Base-by-base conservation (phyloP, 2,888 invertebrate species). In the Drosophila lacicola region DNA sequence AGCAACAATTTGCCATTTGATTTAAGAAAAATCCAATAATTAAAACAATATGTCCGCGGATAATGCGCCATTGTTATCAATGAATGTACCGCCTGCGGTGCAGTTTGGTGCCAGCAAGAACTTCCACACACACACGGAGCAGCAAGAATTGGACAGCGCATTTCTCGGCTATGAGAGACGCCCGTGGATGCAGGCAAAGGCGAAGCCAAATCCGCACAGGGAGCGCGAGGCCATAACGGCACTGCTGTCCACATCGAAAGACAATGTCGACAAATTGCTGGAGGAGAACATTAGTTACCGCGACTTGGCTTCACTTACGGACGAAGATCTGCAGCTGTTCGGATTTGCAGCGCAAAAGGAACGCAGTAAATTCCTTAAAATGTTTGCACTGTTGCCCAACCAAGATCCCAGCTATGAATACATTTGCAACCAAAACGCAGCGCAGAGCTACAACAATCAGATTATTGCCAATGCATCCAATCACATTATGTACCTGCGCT, bases 401-500 rank as follows among this genome's bases (percentile, higher is more conserved):
- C 92, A 92, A 66, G 81, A 90, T 64, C 82, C 82, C 5, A 87
- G 89, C 33, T 91, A 90, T 36, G 70, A 88, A 3, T 82, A 90
- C 21, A 80, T 91, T 17, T 74, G 87, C 25, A 64, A 80, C 1
- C 42, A 82, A 2, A 64, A 70, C 0, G 85, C 82, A 10, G 90
- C 91, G 0, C 58, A 74, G 3, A 29, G 29, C 3, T 91, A 84
- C 25, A 92, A 92, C 67, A 74, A 85, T 33, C 71, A 87, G 34
- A 92, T 92, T 9, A 17, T 92, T 9, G 74, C 74, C 11, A 89
- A 84, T 42, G 87, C 90, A 0, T 70, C 79, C 3, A 71, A 70
- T 5, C 92, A 92, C 51, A 70, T 92, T 6, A 82, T 87, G 44
- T 80, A 82, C 9, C 77, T 92, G 82, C 87, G 90, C 13, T 89